A percentile compares a stretch with the other conserved stretches of the same genome.
phyloP scores from a whole-genome alignment of 2,113 vertebrate species.

The Leptobrachium leishanense region DNA sequence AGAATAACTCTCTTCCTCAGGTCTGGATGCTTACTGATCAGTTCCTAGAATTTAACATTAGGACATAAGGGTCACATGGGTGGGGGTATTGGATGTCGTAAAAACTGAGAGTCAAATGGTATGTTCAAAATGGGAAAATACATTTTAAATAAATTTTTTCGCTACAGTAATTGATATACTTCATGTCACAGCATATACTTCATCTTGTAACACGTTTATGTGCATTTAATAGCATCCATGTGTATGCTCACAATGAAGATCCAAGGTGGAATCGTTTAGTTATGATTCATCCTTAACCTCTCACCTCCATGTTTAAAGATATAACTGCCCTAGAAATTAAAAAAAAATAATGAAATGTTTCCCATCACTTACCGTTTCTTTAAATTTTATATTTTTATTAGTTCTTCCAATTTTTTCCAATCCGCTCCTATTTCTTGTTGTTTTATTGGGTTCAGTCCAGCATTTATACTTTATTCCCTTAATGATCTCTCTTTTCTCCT shows the following conservation, averaged over 20 bases:
- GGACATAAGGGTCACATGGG: too few relatives aligned
- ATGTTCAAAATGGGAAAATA: too few relatives aligned
- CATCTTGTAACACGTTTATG: not conserved
- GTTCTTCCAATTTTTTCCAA: constrained; percentile 39
- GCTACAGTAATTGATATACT: too few relatives aligned
- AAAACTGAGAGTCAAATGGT: too few relatives aligned
- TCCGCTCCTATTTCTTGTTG: constrained; percentile 54
- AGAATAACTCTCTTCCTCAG: too few relatives aligned
- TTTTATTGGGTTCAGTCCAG: constrained; percentile 54
- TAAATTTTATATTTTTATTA: constrained; percentile 47
- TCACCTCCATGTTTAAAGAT: constrained; percentile 21
- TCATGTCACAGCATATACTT: not conserved
- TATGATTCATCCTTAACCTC: constrained; percentile 17
- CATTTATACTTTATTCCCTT: constrained; percentile 63
- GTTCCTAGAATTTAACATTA: too few relatives aligned
- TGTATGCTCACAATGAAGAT: not conserved
- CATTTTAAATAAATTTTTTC: too few relatives aligned
- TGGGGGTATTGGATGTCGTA: too few relatives aligned
- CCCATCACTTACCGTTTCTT: constrained; percentile 46
- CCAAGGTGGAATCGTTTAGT: not conserved
- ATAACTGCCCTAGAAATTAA: constrained; percentile 11
- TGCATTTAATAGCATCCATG: not conserved
- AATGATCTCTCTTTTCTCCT: constrained; percentile 53
- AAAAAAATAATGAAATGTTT: constrained; percentile 49
- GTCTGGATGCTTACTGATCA: too few relatives aligned